Base-by-base conservation (phyloP, 1,140 invertebrate species). In the Eurosta solidaginis region DNA sequence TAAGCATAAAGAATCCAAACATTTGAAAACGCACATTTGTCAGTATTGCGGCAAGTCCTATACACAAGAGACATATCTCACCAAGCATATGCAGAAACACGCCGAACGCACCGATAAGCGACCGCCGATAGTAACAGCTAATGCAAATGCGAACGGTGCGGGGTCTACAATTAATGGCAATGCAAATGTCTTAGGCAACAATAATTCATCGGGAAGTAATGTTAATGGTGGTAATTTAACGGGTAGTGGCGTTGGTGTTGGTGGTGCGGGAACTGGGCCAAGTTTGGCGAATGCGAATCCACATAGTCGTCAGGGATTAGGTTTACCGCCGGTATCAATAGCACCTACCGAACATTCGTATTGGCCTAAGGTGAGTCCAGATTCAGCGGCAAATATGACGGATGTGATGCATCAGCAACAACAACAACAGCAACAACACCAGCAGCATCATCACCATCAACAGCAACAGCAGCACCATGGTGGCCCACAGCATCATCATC, bases 1-100 rank as follows among this genome's bases (percentile, higher is more conserved):
- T 42, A 99, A 99, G 90, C 98, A 99, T 90, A 98, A 98, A 90
- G 98, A 99, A 88, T 98, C 97, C 49, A 99, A 99, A 89, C 98
- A 99, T 88, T 91, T 99, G 45, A 99, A 99, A 89, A 99, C 98
- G 73, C 97, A 99, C 91, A 99, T 99, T 87, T 99, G 98, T 89
- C 96, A 97, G 85, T 98, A 97, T 88, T 99, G 98, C 89, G 98
- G 98, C 83, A 99, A 99, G 89, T 97, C 96, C 77, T 99, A 99
- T 89, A 99, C 98, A 6, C 98, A 99, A 89, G 97, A 99, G 89
- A 99, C 98, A 17, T 99, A 99, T 89, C 91, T 99, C 83, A 96
- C 95, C 80, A 98, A 99, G 88, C 98, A 99, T 88, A 98, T 99
- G 97, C 96, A 98, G 87, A 99, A 99, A 87, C 98, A 99, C 85